Evolutionary conservation across 2,888 invertebrate genomes (phyloP).

Genomic region (Drepanosiphum platanoidis): DNA sequence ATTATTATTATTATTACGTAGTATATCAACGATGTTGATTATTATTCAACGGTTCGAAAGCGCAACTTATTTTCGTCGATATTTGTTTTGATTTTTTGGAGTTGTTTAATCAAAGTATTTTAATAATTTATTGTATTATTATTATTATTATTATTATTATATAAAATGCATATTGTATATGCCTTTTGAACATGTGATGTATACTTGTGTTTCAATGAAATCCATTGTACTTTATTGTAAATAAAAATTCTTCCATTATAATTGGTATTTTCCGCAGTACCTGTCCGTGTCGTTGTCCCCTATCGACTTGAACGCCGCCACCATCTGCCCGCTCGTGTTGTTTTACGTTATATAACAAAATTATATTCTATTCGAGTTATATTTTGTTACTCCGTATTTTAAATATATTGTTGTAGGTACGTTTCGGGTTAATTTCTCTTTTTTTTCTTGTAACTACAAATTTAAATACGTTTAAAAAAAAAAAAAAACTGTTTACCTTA

Average conservation of each 20-base stretch:
- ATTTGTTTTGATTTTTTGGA: constrained; percentile 23
- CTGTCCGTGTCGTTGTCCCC: not conserved
- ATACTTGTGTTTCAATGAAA: constrained; percentile 13
- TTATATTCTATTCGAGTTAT: not conserved
- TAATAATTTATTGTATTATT: constrained; percentile 36
- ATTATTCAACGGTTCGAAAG: not conserved
- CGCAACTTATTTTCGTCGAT: constrained; percentile 6
- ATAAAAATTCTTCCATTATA: constrained; percentile 43
- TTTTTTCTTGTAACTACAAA: not conserved
- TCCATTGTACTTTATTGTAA: constrained; percentile 45
- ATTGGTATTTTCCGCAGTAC: not conserved
- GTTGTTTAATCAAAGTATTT: constrained; percentile 20
- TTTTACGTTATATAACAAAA: not conserved
- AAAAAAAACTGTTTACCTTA: not conserved
- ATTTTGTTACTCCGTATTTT: not conserved
- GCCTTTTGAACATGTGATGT: constrained; percentile 38
- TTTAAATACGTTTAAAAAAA: not conserved
- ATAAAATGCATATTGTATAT: constrained; percentile 11
- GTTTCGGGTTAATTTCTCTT: not conserved
- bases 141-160: not conserved
- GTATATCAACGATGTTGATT: too few species aligned
- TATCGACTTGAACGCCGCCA: not conserved
- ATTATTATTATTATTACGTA: not conserved
- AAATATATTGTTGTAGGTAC: not conserved
- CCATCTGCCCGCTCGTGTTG: not conserved